Percentiles rank a stretch among this genome's conserved stretches.
These are phyloP conservation scores for Ambastaia sidthimunki DNA, from an alignment of 2,797 vertebrate genomes.

Conservation along the genomic window DNA sequence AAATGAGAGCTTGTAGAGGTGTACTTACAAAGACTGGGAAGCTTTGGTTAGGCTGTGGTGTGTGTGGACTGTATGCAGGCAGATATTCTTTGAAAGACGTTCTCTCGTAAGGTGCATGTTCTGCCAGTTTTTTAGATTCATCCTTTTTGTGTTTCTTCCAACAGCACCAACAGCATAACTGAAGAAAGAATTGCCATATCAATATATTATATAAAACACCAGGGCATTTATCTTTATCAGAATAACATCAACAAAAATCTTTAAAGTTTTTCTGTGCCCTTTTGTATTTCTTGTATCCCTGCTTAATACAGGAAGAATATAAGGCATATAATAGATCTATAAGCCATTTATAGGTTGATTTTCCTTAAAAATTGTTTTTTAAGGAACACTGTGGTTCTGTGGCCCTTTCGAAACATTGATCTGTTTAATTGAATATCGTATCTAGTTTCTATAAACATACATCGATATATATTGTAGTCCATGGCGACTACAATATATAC, in stretches of 20 bases:
- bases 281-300: background rate
- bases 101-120: slow-evolving; percentile 53
- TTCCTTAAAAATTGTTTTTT: background rate
- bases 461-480: no score
- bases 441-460: no score
- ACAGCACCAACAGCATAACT: slow-evolving; percentile 65
- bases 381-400: no score
- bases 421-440: no score
- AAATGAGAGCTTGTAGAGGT: background rate
- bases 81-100: slow-evolving; percentile 58
- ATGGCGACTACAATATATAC: no score
- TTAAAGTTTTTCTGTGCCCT: background rate
- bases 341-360: background rate
- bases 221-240: background rate
- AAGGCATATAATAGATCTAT: no score
- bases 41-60: slow-evolving; percentile 16
- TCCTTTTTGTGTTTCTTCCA: slow-evolving; percentile 40
- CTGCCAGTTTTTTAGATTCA: slow-evolving; percentile 11
- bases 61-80: slow-evolving; percentile 48
- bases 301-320: background rate
- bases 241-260: no score
- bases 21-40: slow-evolving; percentile 44
- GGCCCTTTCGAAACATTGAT: no score
- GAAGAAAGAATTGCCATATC: slow-evolving; percentile 12
- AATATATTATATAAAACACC: background rate